These are phyloP conservation scores for Dicrurus megarhynchus DNA, from an alignment of 2,113 vertebrate genomes.

Conservation along the genomic window DNA sequence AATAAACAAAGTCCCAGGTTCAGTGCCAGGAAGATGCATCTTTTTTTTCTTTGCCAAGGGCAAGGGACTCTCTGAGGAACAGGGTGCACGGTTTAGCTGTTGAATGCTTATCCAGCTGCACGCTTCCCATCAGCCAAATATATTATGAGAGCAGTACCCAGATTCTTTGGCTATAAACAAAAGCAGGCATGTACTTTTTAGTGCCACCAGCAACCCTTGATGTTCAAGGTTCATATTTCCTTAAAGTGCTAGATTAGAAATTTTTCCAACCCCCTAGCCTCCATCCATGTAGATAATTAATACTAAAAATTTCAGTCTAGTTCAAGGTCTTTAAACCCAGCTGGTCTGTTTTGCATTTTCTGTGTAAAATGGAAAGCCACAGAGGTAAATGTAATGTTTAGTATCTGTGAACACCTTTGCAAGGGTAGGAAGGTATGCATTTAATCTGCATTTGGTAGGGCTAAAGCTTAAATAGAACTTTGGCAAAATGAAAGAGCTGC, in stretches of 20 bases:
- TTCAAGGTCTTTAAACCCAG: neutral
- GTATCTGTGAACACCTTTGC: neutral
- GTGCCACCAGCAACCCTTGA: neutral
- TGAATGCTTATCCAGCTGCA: neutral
- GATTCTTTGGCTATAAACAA: neutral
- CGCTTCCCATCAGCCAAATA: neutral
- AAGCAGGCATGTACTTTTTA: neutral
- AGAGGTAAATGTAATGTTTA: neutral
- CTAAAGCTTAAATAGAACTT: neutral
- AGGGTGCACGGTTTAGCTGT: neutral
- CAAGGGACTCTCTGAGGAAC: neutral
- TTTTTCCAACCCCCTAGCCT: neutral
- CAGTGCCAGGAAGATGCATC: neutral
- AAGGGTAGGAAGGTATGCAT: neutral
- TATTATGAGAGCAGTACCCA: neutral
- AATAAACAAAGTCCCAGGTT: neutral
- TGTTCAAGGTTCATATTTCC: neutral
- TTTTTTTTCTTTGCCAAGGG: neutral
- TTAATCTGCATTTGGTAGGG: neutral
- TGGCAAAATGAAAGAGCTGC: neutral
- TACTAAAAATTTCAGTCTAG: neutral
- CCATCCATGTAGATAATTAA: neutral
- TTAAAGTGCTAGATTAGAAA: neutral
- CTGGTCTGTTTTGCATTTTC: neutral
- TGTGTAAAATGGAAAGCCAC: neutral